Evolutionary conservation across 2,888 invertebrate species (phyloP).

Genomic region (Auanema sp.): DNA sequence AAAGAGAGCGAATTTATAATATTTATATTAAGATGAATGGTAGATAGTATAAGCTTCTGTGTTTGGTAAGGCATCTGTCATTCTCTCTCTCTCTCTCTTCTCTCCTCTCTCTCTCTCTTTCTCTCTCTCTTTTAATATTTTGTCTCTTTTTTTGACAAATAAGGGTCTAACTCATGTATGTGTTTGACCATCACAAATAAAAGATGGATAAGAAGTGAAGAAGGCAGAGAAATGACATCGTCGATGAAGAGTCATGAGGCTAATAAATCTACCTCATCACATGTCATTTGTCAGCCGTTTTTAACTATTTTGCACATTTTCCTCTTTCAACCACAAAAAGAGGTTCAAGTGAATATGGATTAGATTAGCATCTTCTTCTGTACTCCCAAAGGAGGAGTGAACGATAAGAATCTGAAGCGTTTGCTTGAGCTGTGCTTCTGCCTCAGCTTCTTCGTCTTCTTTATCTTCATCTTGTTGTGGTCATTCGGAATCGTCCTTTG

Average conservation of each 20-base stretch:
- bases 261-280: no score
- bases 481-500: no score
- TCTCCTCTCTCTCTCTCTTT: background rate
- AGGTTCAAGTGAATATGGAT: background rate
- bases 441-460: no score
- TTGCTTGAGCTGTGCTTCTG: no score
- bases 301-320: background rate
- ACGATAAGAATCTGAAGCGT: no score
- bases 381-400: background rate
- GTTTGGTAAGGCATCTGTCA: background rate
- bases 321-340: background rate
- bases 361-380: background rate
- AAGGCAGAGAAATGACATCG: no score
- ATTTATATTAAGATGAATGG: no score
- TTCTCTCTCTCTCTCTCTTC: background rate
- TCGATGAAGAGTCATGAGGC: no score
- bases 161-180: slow-evolving; percentile 6
- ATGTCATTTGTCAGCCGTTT: background rate
- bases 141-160: slow-evolving; percentile 5
- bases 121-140: slow-evolving; percentile 6
- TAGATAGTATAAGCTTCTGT: no score
- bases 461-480: no score
- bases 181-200: slow-evolving; percentile 8
- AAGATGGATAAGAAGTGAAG: slow-evolving; percentile 8
- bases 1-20: no score